These are phyloP conservation scores for Megaptera novaeangliae DNA, from an alignment of 2,113 vertebrate species.

Conservation along the genomic window DNA sequence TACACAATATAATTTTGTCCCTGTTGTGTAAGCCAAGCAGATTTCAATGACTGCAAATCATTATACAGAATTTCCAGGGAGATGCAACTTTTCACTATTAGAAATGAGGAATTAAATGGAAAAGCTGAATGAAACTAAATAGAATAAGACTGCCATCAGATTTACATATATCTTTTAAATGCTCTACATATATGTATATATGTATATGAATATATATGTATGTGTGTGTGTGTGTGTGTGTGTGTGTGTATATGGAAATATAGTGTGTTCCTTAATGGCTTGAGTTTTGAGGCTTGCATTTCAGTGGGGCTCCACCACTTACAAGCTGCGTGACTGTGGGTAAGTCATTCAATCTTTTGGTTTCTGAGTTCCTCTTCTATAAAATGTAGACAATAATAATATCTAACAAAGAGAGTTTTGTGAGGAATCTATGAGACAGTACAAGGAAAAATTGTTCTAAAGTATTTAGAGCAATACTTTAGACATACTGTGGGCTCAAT, in stretches of 20 bases:
- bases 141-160: neutral
- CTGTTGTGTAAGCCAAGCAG: neutral
- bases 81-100: neutral
- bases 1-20: neutral
- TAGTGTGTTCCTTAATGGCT: neutral
- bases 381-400: neutral
- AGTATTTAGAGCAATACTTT: neutral
- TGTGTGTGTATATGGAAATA: neutral
- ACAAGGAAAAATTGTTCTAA: neutral
- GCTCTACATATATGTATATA: neutral
- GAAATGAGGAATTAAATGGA: neutral
- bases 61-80: neutral
- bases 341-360: neutral
- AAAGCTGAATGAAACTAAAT: neutral
- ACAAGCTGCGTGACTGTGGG: neutral
- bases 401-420: neutral
- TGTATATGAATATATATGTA: neutral
- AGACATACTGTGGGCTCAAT: neutral
- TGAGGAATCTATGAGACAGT: neutral
- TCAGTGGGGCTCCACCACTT: neutral
- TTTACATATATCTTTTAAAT: neutral
- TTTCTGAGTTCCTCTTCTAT: neutral
- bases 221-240: no score
- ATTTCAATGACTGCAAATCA: neutral
- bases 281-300: neutral